Percentiles rank a stretch among this genome's conserved stretches.
phyloP scores from a whole-genome alignment of 2,888 invertebrate genomes.

The Sicus ferrugineus region DNA sequence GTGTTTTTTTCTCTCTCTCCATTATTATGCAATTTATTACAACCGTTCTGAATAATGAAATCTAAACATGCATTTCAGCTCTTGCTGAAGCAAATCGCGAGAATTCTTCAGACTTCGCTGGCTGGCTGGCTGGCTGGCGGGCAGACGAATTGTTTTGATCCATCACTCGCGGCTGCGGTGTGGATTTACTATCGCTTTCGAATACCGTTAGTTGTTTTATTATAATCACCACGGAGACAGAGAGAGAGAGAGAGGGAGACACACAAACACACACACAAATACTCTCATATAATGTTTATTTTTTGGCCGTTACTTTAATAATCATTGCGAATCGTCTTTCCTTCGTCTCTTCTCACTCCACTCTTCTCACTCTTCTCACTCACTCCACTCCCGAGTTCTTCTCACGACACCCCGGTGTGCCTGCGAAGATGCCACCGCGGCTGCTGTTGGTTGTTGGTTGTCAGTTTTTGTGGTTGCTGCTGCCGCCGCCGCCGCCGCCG shows the following conservation, averaged over 20 bases:
- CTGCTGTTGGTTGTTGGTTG: neutral
- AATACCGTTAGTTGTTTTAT: slow-evolving; percentile 21
- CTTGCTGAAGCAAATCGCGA: neutral
- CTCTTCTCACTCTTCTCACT: neutral
- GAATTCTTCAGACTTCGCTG: neutral
- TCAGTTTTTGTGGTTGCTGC: neutral
- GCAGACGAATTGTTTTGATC: neutral
- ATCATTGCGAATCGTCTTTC: neutral
- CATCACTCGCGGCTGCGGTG: neutral
- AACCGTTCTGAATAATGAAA: neutral
- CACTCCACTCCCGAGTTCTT: slow-evolving; percentile 4
- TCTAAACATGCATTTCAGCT: neutral
- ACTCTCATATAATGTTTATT: slow-evolving; percentile 1
- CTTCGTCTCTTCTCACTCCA: neutral
- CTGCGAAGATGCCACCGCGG: neutral
- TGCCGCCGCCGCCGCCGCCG: neutral
- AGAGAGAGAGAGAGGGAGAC: neutral
- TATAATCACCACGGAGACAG: neutral
- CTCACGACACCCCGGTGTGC: neutral
- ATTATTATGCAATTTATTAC: slow-evolving; percentile 29
- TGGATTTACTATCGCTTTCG: slow-evolving; percentile 28
- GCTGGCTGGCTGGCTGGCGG: neutral
- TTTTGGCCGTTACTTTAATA: slow-evolving; percentile 22
- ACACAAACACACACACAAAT: slow-evolving; percentile 8
- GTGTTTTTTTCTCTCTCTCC: slow-evolving; percentile 9